phyloP scores from a whole-genome alignment of 2,797 vertebrate species.

The Cyprinodon diabolis region DNA sequence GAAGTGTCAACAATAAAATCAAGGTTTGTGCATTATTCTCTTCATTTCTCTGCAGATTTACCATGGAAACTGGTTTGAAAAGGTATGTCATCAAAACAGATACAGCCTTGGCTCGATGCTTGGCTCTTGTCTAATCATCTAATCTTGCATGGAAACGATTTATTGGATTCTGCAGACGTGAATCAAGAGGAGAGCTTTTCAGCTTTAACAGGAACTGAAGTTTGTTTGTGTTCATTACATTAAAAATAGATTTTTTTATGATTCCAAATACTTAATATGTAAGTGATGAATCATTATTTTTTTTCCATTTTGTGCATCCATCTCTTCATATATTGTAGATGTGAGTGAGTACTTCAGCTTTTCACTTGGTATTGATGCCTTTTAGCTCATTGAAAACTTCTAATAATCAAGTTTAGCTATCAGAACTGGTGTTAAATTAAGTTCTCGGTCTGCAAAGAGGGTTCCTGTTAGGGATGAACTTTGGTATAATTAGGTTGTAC shows the following conservation, averaged over 20 bases:
- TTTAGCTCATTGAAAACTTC: too few species aligned
- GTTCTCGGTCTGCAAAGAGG: too few species aligned
- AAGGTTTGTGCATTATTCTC: not conserved
- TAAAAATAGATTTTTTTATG: not conserved
- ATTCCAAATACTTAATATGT: not conserved
- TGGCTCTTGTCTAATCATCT: not conserved
- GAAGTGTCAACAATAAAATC: not conserved
- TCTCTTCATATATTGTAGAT: not conserved
- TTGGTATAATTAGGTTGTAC: too few species aligned
- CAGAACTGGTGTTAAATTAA: too few species aligned
- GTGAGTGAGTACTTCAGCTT: not conserved
- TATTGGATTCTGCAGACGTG: not conserved
- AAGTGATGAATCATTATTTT: not conserved
- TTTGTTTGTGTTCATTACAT: not conserved
- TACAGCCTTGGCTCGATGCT: not conserved
- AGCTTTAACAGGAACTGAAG: not conserved
- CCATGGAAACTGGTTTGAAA: constrained; percentile 8
- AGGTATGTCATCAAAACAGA: not conserved
- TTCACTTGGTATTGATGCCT: too few species aligned
- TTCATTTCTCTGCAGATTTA: not conserved
- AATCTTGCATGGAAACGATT: too few species aligned
- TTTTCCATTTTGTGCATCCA: not conserved
- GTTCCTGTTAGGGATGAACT: too few species aligned
- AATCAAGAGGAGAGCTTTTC: not conserved
- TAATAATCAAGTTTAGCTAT: too few species aligned